Conservation (phyloP, 2,888 invertebrate species). For the Zeuzera pyrina region DNA sequence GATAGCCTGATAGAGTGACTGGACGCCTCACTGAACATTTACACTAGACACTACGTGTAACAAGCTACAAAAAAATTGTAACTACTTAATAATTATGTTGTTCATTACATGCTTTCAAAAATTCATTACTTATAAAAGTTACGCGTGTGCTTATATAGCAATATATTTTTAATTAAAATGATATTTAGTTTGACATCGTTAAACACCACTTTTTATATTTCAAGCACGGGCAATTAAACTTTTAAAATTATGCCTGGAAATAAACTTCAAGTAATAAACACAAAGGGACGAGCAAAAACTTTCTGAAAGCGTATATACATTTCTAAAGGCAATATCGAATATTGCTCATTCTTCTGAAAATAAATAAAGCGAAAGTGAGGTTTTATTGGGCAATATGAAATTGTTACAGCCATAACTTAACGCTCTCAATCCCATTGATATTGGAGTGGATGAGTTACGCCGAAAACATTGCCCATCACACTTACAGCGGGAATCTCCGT, state of each 20-base stretch:
- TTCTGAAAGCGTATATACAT: constrained; percentile 23
- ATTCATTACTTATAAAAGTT: too few species aligned
- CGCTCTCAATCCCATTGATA: constrained; percentile 59
- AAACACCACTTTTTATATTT: too few species aligned
- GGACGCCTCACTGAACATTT: constrained; percentile 26
- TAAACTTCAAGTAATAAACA: too few species aligned
- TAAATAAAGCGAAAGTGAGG: constrained; percentile 66
- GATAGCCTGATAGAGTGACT: constrained; percentile 40
- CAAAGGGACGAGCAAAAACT: constrained; percentile 14
- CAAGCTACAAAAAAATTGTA: too few species aligned
- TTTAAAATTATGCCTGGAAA: too few species aligned
- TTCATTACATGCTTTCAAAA: too few species aligned
- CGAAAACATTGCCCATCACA: constrained; percentile 42
- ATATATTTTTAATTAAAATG: background rate
- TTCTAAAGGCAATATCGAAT: constrained; percentile 56
- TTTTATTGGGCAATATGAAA: constrained; percentile 68
- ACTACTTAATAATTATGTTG: too few species aligned
- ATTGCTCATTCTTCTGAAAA: constrained; percentile 66
- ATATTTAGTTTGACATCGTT: background rate
- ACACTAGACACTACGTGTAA: too few species aligned
- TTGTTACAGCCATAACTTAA: constrained; percentile 65
- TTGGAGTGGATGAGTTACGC: constrained; percentile 62
- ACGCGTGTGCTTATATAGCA: background rate
- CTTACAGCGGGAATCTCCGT: constrained; percentile 27
- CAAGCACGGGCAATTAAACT: too few species aligned